These are phyloP conservation scores for Agrotis exclamationis DNA, from an alignment of 2,888 invertebrate genomes.

Conservation along the genomic window DNA sequence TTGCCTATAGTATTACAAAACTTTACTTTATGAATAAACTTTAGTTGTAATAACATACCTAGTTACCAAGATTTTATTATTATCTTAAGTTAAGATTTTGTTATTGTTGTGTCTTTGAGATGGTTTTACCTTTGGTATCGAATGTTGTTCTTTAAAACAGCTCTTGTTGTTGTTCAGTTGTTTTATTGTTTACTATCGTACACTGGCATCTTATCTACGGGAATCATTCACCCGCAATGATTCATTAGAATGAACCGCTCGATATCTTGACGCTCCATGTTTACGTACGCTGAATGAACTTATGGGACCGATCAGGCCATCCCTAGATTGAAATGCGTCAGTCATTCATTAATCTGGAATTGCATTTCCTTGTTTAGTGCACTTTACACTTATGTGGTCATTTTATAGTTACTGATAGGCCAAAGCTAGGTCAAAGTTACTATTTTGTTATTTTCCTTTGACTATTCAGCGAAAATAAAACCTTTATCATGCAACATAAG, in stretches of 20 bases:
- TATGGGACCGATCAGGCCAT: slow-evolving; percentile 8
- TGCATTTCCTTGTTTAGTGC: slow-evolving; percentile 28
- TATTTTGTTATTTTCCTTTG: slow-evolving; percentile 7
- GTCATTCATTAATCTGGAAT: slow-evolving; percentile 29
- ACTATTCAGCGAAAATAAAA: background rate
- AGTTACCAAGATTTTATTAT: slow-evolving; percentile 14
- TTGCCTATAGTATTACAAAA: slow-evolving; percentile 44
- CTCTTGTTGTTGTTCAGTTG: slow-evolving; percentile 1
- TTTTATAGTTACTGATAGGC: slow-evolving; percentile 19
- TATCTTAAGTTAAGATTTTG: slow-evolving; percentile 30
- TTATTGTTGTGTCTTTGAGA: slow-evolving; percentile 25
- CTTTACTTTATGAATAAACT: slow-evolving; percentile 41
- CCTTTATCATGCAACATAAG: background rate
- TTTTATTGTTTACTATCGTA: slow-evolving; percentile 21
- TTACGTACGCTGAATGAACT: slow-evolving; percentile 33
- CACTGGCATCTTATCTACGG: slow-evolving; percentile 21
- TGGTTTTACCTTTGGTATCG: slow-evolving; percentile 7
- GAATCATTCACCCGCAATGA: slow-evolving; percentile 46
- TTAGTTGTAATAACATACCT: slow-evolving; percentile 26
- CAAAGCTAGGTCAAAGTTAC: background rate
- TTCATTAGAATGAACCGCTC: slow-evolving; percentile 24
- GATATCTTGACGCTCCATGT: slow-evolving; percentile 27
- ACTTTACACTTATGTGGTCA: slow-evolving; percentile 5
- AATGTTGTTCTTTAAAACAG: slow-evolving; percentile 18
- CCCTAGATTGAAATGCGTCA: slow-evolving; percentile 20